Evolutionary conservation across 2,888 invertebrate genomes (phyloP).

Genomic region (Ectemnius lituratus): DNA sequence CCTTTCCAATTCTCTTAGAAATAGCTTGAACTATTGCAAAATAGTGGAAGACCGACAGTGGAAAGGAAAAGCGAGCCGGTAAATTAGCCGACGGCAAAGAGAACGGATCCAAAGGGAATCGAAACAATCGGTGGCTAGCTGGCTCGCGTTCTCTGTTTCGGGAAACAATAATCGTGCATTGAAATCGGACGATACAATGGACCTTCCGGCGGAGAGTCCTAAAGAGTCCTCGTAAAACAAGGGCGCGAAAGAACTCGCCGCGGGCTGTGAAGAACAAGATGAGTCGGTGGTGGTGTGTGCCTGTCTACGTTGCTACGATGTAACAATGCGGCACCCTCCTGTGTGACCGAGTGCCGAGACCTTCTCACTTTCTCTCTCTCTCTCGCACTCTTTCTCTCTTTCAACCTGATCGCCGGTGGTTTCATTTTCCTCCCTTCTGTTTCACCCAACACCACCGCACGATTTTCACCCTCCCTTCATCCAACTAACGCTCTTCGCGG

Average conservation of each 20-base stretch:
- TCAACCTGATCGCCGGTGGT: conserved; percentile 34
- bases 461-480: conserved; percentile 18
- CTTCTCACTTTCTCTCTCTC: no score
- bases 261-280: conserved; percentile 29
- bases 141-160: conserved; percentile 41
- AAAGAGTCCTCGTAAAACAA: conserved; percentile 53
- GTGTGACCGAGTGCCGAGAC: conserved; percentile 54
- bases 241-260: conserved; percentile 35
- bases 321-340: conserved; percentile 65
- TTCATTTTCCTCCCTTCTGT: conserved; percentile 45
- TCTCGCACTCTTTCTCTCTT: not conserved
- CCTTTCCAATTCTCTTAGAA: not conserved
- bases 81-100: conserved; percentile 51
- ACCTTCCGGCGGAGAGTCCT: conserved; percentile 29
- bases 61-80: conserved; percentile 22
- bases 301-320: conserved; percentile 21
- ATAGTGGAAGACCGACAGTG: not conserved
- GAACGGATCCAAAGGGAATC: conserved; percentile 39
- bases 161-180: conserved; percentile 57
- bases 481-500: not conserved
- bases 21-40: not conserved
- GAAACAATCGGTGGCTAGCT: conserved; percentile 52
- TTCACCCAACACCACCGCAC: conserved; percentile 24
- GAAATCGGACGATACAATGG: conserved; percentile 54
- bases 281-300: conserved; percentile 30